Base-by-base conservation (phyloP, 2,113 vertebrate genomes). In the Protobothrops mucrosquamatus region DNA sequence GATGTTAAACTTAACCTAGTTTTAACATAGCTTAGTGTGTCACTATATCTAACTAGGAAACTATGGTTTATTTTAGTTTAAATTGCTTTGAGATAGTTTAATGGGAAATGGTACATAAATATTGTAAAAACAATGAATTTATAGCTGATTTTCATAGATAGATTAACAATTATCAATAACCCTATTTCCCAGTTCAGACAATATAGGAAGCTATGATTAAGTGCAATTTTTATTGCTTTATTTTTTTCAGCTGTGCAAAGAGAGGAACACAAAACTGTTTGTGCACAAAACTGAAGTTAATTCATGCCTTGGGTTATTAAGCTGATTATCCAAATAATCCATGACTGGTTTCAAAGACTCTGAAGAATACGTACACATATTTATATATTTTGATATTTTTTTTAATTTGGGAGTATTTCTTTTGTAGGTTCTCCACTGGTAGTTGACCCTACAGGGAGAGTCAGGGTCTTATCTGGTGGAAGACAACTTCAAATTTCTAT, bases 401-500 rank as follows among this genome's bases (percentile, higher is more conserved):
- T 91, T 61, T 90, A 91, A 14, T 92, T 87, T 96, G 91, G 87
- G 12, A 92, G 46, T 92, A 34, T 29, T 39, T 97, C 87, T 93
- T 88, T 95, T 95, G 14, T 95, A 99, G 99, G 98, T 59, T 97
- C 96, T 52, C 97, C 97, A 6, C 92, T 99, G 85, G 96, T 97
- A 90, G 89, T 94, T 0, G 98, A 98, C 93, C 96, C 96, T 0
- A 95, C 46, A 0, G 98, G 97, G 56, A 96, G 98, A 52, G 94
- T 99, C 81, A 97, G 98, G 56, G 93, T 98, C 91, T 93, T 99
- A 81, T 99, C 99, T 4, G 99, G 99, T 91, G 99, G 99, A 61
- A 98, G 99, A 0, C 98, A 99, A 94, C 97, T 99, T 54, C 99
- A 99, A 94, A 98, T 99, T 95, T 97, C 98, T 52, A 87, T 96